Percentiles rank a stretch among this genome's conserved stretches.
These are phyloP conservation scores for Phenganax subtilis DNA, from an alignment of 92 coral and sea anemone genomes.

Conservation along the genomic window DNA sequence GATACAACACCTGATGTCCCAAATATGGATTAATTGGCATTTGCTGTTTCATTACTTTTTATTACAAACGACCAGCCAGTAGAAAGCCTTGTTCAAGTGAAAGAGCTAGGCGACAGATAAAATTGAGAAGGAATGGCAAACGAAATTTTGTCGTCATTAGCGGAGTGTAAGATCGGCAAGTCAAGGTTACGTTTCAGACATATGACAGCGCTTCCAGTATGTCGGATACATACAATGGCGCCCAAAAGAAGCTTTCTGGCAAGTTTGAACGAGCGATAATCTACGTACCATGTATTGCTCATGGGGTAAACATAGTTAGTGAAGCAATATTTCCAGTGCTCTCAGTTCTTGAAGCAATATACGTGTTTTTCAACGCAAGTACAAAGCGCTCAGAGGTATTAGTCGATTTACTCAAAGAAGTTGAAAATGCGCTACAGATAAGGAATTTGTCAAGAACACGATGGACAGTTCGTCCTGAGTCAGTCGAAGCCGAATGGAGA, in stretches of 20 bases:
- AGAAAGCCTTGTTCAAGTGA: constrained; percentile 19
- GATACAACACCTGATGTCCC: constrained; percentile 30
- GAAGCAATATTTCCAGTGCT: constrained; percentile 15
- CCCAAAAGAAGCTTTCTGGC: constrained; percentile 22
- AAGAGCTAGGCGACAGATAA: constrained; percentile 26
- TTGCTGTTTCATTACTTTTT: constrained; percentile 5
- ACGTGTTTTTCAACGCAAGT: constrained; percentile 9
- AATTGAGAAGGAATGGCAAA: constrained; percentile 13
- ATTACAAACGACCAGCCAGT: neutral
- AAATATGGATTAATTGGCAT: constrained; percentile 4
- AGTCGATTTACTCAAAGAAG: constrained; percentile 5
- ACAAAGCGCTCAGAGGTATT: constrained; percentile 11
- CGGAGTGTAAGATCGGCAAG: constrained; percentile 2
- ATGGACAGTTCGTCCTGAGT: constrained; percentile 18
- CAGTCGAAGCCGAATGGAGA: constrained; percentile 16
- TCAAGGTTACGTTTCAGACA: constrained; percentile 15
- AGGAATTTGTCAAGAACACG: constrained; percentile 22
- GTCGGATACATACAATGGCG: constrained; percentile 12
- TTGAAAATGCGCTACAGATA: constrained; percentile 20
- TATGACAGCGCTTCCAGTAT: constrained; percentile 24
- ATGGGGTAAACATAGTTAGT: constrained; percentile 5
- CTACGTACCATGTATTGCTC: constrained; percentile 11
- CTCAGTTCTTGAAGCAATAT: constrained; percentile 4
- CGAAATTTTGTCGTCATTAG: constrained; percentile 2
- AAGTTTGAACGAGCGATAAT: constrained; percentile 14